phyloP scores from a whole-genome alignment of 2,888 invertebrate species.

The Achlya flavicornis region DNA sequence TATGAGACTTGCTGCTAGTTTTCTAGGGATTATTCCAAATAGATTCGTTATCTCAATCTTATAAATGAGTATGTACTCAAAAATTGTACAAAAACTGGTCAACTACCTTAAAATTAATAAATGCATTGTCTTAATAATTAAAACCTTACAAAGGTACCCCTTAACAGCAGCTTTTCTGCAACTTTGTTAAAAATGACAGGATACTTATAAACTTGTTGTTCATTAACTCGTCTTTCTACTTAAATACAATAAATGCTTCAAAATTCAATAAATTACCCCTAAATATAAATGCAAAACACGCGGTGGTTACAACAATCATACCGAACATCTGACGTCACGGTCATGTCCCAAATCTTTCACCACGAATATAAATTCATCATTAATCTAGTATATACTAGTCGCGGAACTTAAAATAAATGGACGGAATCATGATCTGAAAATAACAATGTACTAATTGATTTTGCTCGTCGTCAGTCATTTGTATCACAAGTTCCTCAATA shows the following conservation, averaged over 20 bases:
- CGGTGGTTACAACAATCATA: slow-evolving; percentile 74
- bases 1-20: slow-evolving; percentile 33
- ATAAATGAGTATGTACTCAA: slow-evolving; percentile 51
- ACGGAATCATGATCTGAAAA: slow-evolving; percentile 43
- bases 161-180: slow-evolving; percentile 44
- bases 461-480: slow-evolving; percentile 69
- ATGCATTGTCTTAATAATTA: slow-evolving; percentile 60
- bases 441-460: slow-evolving; percentile 40
- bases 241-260: slow-evolving; percentile 67
- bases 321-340: slow-evolving; percentile 44
- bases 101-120: slow-evolving; percentile 55
- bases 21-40: slow-evolving; percentile 77
- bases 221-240: slow-evolving; percentile 25
- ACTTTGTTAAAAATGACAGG: slow-evolving; percentile 19
- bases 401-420: slow-evolving; percentile 48
- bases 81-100: slow-evolving; percentile 67
- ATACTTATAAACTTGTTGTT: slow-evolving; percentile 16
- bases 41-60: slow-evolving; percentile 32
- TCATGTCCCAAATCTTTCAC: slow-evolving; percentile 48
- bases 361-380: slow-evolving; percentile 41
- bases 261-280: slow-evolving; percentile 76
- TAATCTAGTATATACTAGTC: slow-evolving; percentile 20
- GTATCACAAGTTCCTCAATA: slow-evolving; percentile 72
- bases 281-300: slow-evolving; percentile 72
- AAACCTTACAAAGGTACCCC: slow-evolving; percentile 24